Percentiles rank a stretch among this genome's conserved stretches.
phyloP scores from a whole-genome alignment of 2,888 invertebrate genomes.

The Carabus problematicus region DNA sequence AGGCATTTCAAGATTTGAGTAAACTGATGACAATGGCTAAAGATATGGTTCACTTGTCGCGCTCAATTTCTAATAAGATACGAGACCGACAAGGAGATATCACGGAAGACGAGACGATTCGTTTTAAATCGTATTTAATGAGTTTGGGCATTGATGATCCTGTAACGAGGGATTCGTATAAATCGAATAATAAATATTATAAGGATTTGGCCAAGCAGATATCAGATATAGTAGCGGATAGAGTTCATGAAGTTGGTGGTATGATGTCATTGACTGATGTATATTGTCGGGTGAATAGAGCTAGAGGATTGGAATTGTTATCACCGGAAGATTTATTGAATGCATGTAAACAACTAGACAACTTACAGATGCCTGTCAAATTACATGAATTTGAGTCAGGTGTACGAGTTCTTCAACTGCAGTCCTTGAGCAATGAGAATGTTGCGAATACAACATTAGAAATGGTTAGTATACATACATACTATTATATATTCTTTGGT shows the following conservation, averaged over 20 bases:
- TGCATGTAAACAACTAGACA: constrained; percentile 78
- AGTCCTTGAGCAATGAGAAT: constrained; percentile 74
- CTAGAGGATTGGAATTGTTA: constrained; percentile 91
- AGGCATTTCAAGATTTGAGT: constrained; percentile 94
- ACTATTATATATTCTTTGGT: constrained; percentile 6
- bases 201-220: constrained; percentile 86
- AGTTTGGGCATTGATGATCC: constrained; percentile 98
- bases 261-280: constrained; percentile 97
- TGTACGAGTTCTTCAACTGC: constrained; percentile 91
- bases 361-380: constrained; percentile 74
- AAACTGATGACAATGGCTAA: constrained; percentile 96
- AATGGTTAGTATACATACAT: constrained; percentile 66
- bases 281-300: constrained; percentile 96
- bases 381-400: constrained; percentile 90
- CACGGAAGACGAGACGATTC: constrained; percentile 95
- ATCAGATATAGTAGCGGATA: constrained; percentile 79
- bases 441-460: constrained; percentile 72
- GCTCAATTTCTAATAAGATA: constrained; percentile 91
- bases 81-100: constrained; percentile 94
- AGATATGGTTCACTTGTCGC: constrained; percentile 95
- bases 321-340: constrained; percentile 96
- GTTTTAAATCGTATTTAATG: constrained; percentile 94
- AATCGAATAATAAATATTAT: constrained; percentile 86
- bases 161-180: constrained; percentile 90
- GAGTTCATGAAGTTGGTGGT: constrained; percentile 88